Percentiles rank a stretch among this genome's conserved stretches.
Evolutionary conservation across 2,888 invertebrate species (phyloP).

Genomic region (Agonopterix heracliana): DNA sequence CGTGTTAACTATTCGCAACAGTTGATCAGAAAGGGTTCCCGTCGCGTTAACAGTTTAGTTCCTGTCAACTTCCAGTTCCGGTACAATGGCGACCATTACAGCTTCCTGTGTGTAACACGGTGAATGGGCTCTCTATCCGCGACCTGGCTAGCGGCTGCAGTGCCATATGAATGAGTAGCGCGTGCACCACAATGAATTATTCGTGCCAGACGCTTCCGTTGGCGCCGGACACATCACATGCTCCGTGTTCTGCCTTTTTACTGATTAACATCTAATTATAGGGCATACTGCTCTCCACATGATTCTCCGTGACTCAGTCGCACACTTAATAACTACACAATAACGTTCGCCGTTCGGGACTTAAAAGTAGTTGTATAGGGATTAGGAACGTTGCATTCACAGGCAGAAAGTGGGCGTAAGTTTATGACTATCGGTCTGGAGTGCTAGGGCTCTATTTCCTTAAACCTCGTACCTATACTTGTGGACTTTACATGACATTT

Average conservation of each 20-base stretch:
- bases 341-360: slow-evolving; percentile 40
- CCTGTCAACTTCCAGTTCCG: slow-evolving; percentile 61
- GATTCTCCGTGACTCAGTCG: slow-evolving; percentile 61
- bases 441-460: neutral
- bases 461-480: no score
- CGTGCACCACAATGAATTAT: slow-evolving; percentile 60
- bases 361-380: slow-evolving; percentile 37
- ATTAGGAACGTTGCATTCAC: slow-evolving; percentile 30
- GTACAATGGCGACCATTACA: slow-evolving; percentile 51
- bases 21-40: slow-evolving; percentile 19
- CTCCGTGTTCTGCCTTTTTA: slow-evolving; percentile 60
- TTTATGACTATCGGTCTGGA: slow-evolving; percentile 18
- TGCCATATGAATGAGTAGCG: slow-evolving; percentile 55
- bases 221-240: slow-evolving; percentile 53
- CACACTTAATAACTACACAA: slow-evolving; percentile 46
- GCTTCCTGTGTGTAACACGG: slow-evolving; percentile 55
- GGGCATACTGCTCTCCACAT: slow-evolving; percentile 52
- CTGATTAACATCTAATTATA: slow-evolving; percentile 73
- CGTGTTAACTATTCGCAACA: no score
- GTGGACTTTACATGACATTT: no score
- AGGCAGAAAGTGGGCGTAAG: slow-evolving; percentile 27
- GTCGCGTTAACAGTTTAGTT: slow-evolving; percentile 55
- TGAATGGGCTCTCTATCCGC: slow-evolving; percentile 44
- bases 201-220: slow-evolving; percentile 67
- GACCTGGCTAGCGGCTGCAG: slow-evolving; percentile 41